Evolutionary conservation across 2,797 vertebrate species (phyloP).

Genomic region (Scolopax rusticola): DNA sequence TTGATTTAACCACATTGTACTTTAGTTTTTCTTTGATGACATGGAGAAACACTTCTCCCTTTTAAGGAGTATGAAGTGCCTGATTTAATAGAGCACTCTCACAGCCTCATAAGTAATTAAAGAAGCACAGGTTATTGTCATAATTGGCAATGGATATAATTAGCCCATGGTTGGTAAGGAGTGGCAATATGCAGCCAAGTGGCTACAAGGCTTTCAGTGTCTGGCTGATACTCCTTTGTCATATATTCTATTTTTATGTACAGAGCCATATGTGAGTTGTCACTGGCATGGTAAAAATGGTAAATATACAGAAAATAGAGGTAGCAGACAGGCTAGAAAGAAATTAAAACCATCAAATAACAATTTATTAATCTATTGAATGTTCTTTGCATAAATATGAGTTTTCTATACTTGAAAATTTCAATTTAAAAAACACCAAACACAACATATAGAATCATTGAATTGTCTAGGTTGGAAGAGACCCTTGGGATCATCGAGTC

Average conservation of each 20-base stretch:
- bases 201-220: background rate
- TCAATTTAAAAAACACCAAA: background rate
- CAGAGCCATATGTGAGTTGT: background rate
- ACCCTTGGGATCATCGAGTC: too few species aligned
- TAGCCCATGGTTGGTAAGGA: background rate
- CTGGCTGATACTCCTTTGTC: background rate
- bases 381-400: background rate
- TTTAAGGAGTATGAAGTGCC: rapidly evolving
- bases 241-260: background rate
- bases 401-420: background rate
- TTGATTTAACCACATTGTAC: background rate
- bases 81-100: background rate
- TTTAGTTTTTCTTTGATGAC: background rate
- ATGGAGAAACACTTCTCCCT: background rate
- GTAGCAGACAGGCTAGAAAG: background rate
- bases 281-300: background rate
- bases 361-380: background rate
- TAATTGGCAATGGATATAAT: background rate
- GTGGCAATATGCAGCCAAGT: background rate
- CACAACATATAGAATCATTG: background rate
- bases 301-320: background rate
- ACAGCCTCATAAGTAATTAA: background rate
- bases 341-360: background rate
- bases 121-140: background rate
- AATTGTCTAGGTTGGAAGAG: too few species aligned